Evolutionary conservation across 1,140 invertebrate genomes (phyloP).

Genomic region (Idris sp.): DNA sequence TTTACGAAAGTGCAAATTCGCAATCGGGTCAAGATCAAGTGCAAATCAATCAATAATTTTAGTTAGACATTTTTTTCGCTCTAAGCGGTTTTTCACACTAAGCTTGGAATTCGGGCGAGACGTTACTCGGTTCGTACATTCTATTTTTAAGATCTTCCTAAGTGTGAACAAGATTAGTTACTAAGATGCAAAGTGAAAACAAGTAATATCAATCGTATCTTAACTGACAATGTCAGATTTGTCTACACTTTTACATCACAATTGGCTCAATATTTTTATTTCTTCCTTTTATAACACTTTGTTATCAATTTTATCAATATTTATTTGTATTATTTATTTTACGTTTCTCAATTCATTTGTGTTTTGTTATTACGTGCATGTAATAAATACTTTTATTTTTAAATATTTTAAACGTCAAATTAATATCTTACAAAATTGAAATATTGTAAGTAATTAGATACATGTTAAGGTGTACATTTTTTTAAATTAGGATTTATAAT

Average conservation of each 20-base stretch:
- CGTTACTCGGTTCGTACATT: slow-evolving; percentile 70
- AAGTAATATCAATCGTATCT: slow-evolving; percentile 31
- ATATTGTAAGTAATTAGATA: too few relatives aligned
- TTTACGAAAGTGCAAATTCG: slow-evolving; percentile 19
- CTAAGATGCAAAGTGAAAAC: slow-evolving; percentile 16
- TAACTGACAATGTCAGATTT: slow-evolving; percentile 36
- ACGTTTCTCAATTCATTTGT: neutral
- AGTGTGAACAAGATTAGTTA: slow-evolving; percentile 64
- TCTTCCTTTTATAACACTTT: slow-evolving; percentile 3
- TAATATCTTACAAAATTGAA: too few relatives aligned
- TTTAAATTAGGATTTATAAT: too few relatives aligned
- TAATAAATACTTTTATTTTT: too few relatives aligned
- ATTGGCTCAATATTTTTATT: slow-evolving; percentile 44
- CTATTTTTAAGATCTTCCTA: slow-evolving; percentile 76
- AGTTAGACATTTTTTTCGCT: slow-evolving; percentile 73
- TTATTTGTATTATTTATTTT: slow-evolving; percentile 36
- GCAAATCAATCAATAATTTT: slow-evolving; percentile 58
- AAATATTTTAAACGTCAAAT: too few relatives aligned
- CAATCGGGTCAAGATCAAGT: slow-evolving; percentile 39
- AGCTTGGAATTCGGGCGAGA: slow-evolving; percentile 74
- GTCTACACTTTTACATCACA: slow-evolving; percentile 32
- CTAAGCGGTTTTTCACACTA: slow-evolving; percentile 66
- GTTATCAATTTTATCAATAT: slow-evolving; percentile 27
- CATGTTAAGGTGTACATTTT: too few relatives aligned
- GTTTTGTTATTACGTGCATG: too few relatives aligned